Percentiles rank a stretch among this genome's conserved stretches.
Conservation (phyloP, 2,888 invertebrate species). For the Nomada flava region DNA sequence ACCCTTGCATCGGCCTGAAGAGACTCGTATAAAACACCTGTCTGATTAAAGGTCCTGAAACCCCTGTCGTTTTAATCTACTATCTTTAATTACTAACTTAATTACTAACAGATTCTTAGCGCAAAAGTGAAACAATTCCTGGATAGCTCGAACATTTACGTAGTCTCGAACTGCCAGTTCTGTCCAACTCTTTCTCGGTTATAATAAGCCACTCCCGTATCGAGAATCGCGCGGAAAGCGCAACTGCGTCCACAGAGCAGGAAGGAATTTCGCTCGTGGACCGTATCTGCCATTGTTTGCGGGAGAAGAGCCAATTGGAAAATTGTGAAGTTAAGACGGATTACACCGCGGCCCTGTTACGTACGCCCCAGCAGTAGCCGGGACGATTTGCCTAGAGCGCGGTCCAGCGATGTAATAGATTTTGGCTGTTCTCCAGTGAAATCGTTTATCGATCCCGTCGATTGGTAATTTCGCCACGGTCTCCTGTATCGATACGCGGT, state of each 20-base stretch:
- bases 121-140: neutral
- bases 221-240: constrained; percentile 5
- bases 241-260: neutral
- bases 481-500: constrained; percentile 38
- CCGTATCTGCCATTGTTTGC: constrained; percentile 42
- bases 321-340: constrained; percentile 69
- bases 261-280: constrained; percentile 28
- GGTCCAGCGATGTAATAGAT: constrained; percentile 59
- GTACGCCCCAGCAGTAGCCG: constrained; percentile 45
- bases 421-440: constrained; percentile 53
- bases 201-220: neutral
- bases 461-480: constrained; percentile 46
- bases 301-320: constrained; percentile 67
- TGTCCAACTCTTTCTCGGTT: too few species aligned
- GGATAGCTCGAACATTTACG: too few species aligned
- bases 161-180: too few species aligned
- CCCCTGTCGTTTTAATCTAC: neutral
- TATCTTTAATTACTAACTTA: neutral
- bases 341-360: constrained; percentile 63
- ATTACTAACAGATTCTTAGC: neutral
- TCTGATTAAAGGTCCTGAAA: neutral
- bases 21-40: neutral
- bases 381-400: constrained; percentile 59
- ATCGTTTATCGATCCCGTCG: constrained; percentile 52
- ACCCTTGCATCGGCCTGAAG: neutral